Percentiles rank a stretch among this genome's conserved stretches.
Conservation (phyloP, 2,797 vertebrate genomes). For the Sarcophilus harrisii region DNA sequence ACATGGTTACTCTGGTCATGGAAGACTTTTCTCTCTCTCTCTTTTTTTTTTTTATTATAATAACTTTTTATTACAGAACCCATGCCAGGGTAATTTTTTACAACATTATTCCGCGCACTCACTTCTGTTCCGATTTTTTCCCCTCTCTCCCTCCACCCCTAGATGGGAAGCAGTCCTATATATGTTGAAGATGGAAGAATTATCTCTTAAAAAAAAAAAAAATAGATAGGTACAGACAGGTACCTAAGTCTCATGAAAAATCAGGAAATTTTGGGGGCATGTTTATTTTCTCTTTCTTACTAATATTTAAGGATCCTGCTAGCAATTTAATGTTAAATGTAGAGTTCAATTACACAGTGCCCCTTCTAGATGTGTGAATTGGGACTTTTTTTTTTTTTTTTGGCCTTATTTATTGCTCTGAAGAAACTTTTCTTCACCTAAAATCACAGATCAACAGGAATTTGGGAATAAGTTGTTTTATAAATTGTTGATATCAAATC, state of each 20-base stretch:
- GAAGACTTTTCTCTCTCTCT: background rate
- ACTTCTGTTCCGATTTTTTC: too few species aligned
- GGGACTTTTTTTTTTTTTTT: background rate
- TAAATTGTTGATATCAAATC: conserved; percentile 17
- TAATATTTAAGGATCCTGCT: background rate
- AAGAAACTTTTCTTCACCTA: background rate
- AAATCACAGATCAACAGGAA: background rate
- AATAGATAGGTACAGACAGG: background rate
- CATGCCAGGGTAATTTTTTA: too few species aligned
- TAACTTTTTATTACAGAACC: too few species aligned
- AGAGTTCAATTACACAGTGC: background rate
- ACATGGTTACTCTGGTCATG: background rate
- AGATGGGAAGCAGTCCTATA: too few species aligned
- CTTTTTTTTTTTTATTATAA: too few species aligned
- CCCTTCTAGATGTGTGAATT: background rate
- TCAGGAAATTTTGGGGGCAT: background rate
- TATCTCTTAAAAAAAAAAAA: background rate
- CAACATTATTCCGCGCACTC: too few species aligned
- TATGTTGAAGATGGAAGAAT: too few species aligned
- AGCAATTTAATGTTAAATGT: background rate
- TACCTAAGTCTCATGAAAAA: background rate
- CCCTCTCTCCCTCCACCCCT: too few species aligned
- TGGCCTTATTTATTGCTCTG: background rate
- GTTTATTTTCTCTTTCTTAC: background rate
- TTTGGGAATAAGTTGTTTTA: conserved; percentile 49